Evolutionary conservation across 2,113 vertebrate species (phyloP).

Genomic region (Callithrix jacchus): DNA sequence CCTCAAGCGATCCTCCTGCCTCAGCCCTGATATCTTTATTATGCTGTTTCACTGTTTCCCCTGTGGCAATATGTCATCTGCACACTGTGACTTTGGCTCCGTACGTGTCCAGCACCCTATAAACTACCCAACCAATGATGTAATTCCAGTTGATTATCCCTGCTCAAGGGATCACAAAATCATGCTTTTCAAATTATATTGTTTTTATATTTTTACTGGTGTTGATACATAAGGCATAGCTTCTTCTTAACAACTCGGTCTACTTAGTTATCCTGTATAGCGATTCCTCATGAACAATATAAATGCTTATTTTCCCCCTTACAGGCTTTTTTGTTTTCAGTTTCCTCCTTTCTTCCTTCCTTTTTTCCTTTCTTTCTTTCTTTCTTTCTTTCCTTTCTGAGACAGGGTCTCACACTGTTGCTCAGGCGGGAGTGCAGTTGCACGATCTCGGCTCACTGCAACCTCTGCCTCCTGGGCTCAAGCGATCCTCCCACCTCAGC

Average conservation of each 20-base stretch:
- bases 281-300: neutral
- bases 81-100: neutral
- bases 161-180: neutral
- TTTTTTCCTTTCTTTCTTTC: no score
- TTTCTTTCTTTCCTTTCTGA: neutral
- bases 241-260: neutral
- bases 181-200: neutral
- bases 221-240: neutral
- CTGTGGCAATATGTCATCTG: neutral
- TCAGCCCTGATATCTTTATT: neutral
- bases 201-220: neutral
- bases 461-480: neutral
- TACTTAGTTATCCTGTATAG: neutral
- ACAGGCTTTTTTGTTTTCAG: neutral
- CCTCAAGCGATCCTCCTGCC: no score
- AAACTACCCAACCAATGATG: neutral
- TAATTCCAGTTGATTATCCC: neutral
- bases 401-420: no score
- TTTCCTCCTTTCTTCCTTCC: neutral
- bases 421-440: no score
- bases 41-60: neutral
- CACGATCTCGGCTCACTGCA: neutral
- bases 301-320: neutral
- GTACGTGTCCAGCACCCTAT: neutral
- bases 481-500: no score